Evolutionary conservation across 2,888 invertebrate species (phyloP).

Genomic region (Polylopha cassiicola): DNA sequence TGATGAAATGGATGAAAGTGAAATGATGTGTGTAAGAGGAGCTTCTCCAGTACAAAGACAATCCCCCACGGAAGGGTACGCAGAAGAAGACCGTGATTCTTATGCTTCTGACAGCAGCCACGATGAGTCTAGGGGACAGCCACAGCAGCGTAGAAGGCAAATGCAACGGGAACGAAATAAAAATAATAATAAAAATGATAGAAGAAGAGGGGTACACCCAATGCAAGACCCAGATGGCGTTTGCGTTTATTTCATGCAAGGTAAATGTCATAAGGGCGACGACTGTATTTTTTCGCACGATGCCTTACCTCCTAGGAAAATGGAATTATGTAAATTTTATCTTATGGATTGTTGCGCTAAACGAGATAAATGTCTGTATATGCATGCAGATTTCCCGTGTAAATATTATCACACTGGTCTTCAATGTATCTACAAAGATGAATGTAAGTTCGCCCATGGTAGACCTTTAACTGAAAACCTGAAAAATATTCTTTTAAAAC

Average conservation of each 20-base stretch:
- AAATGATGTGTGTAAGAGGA: constrained; percentile 87
- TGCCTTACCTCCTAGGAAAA: constrained; percentile 87
- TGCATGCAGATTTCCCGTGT: constrained; percentile 98
- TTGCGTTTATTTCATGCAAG: constrained; percentile 92
- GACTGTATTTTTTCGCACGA: constrained; percentile 94
- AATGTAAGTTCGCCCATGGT: constrained; percentile 96
- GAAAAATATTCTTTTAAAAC: constrained; percentile 80
- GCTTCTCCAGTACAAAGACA: constrained; percentile 80
- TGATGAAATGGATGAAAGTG: constrained; percentile 84
- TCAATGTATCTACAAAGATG: constrained; percentile 87
- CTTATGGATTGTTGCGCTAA: constrained; percentile 96
- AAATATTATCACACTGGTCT: constrained; percentile 97
- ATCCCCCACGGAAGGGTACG: constrained; percentile 49
- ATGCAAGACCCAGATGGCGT: constrained; percentile 83
- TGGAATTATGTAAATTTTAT: constrained; percentile 98
- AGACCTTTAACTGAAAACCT: constrained; percentile 89
- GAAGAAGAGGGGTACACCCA: constrained; percentile 75
- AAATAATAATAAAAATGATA: constrained; percentile 71
- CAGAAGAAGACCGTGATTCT: constrained; percentile 74
- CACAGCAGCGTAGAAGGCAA: constrained; percentile 58
- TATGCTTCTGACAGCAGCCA: constrained; percentile 76
- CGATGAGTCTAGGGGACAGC: constrained; percentile 67
- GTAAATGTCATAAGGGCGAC: constrained; percentile 90
- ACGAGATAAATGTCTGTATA: constrained; percentile 95
- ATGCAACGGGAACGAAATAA: constrained; percentile 67